Base-by-base conservation (phyloP, 2,888 invertebrate genomes). In the Epsilonema sp. region DNA sequence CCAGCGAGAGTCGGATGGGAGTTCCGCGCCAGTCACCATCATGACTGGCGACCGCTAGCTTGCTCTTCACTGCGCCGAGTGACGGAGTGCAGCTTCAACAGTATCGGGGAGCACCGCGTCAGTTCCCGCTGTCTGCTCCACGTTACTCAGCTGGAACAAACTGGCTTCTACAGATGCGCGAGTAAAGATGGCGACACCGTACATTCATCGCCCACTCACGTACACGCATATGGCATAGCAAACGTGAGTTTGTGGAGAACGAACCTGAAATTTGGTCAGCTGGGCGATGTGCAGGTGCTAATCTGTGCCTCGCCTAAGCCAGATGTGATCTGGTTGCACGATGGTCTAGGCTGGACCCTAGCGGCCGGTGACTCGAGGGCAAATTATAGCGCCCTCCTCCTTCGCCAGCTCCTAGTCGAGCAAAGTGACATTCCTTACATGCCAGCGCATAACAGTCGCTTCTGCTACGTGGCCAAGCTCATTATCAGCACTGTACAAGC, bases 291-390 rank as follows among this genome's bases (percentile, higher is more conserved):
- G 5, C 42, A 19, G 13, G 46, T 43, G 4, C 24, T 8, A 16
- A 21, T 46, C 3, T 46, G 46, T 42, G 38, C 19, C 23, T 19
- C 43, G 26, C 46, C 46, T 4, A 40, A 46, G 26, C 46, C 46
- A 19, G 24, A 43, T 26, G 5, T 46, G 13, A 19, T 38, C 3
- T 46, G 46, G 46, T 20, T 42, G 16, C 21, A 46, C 20, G 37
- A 37, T 4, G 13, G 3, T 11, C 13, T n/a, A 21, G 44, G 44
- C 5, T 3, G 4, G 3, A 37, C 19, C 36, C 20, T 44, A n/a
- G 21, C 20, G 23, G 36, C 44, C 11, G 37, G 44, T 16, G 20
- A 36, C 13, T 19, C 25, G 20, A 19, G 20, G 8, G 44, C 22
- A 3, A 44, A 44, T 22, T 36, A 44, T 21, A 37, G 19, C 4